Conservation (phyloP, 2,888 invertebrate species). For the Altica lythri region DNA sequence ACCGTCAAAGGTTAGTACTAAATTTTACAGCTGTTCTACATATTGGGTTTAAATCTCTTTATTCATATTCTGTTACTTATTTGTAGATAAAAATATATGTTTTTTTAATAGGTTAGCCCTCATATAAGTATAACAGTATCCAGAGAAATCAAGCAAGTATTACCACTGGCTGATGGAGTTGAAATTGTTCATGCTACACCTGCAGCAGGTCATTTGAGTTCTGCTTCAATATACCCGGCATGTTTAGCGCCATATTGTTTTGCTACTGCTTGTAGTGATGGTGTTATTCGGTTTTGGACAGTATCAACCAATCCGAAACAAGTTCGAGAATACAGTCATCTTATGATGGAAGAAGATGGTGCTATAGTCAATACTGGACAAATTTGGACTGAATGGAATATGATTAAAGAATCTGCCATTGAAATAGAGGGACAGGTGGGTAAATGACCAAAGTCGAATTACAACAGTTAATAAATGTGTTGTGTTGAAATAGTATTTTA, state of each 20-base stretch:
- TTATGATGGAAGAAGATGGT: slow-evolving; percentile 53
- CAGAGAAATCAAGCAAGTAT: slow-evolving; percentile 88
- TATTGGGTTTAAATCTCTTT: too few relatives aligned
- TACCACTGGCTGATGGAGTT: slow-evolving; percentile 87
- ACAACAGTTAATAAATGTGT: not conserved
- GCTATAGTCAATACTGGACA: slow-evolving; percentile 53
- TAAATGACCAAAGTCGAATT: not conserved
- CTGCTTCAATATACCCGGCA: slow-evolving; percentile 98
- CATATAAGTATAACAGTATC: slow-evolving; percentile 86
- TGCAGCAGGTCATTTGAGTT: slow-evolving; percentile 95
- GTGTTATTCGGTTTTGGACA: slow-evolving; percentile 86
- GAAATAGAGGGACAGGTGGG: slow-evolving; percentile 65
- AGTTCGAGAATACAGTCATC: slow-evolving; percentile 46
- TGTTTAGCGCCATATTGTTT: slow-evolving; percentile 97
- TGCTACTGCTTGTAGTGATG: slow-evolving; percentile 94
- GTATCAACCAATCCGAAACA: slow-evolving; percentile 47
- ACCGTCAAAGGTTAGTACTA: slow-evolving; percentile 50
- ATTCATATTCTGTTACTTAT: too few relatives aligned
- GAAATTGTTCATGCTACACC: slow-evolving; percentile 93
- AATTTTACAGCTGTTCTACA: too few relatives aligned
- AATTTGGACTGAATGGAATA: slow-evolving; percentile 56
- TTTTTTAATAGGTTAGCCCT: slow-evolving; percentile 55
- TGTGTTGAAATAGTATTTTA: too few relatives aligned
- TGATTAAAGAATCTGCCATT: slow-evolving; percentile 66
- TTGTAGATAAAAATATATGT: too few relatives aligned